phyloP scores from a whole-genome alignment of 1,140 invertebrate genomes.

The Drosophila pruinosa region DNA sequence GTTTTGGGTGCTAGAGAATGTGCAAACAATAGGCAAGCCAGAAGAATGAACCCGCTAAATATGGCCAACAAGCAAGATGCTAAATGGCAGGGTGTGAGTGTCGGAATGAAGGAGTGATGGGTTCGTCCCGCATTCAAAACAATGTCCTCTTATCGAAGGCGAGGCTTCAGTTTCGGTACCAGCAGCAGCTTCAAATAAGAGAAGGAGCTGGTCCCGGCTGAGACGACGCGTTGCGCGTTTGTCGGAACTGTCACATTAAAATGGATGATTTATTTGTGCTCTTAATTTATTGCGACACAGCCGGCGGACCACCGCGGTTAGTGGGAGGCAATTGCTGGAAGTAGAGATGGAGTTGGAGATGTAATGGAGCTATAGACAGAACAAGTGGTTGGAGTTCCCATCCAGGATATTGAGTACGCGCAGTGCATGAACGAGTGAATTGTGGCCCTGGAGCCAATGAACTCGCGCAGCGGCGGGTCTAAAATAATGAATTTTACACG shows the following conservation, averaged over 20 bases:
- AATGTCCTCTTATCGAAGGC: slow-evolving; percentile 25
- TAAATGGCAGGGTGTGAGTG: neutral
- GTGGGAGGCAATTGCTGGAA: slow-evolving; percentile 14
- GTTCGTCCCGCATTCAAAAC: slow-evolving; percentile 42
- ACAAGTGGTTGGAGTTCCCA: neutral
- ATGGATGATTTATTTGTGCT: slow-evolving; percentile 80
- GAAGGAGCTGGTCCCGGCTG: neutral
- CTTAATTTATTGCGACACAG: slow-evolving; percentile 76
- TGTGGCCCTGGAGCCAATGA: slow-evolving; percentile 32
- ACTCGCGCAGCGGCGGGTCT: slow-evolving; percentile 30
- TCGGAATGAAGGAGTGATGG: too few species aligned
- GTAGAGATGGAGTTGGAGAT: neutral
- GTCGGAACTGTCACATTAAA: slow-evolving; percentile 81
- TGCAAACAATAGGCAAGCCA: slow-evolving; percentile 61
- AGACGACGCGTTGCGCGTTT: slow-evolving; percentile 38
- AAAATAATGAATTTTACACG: slow-evolving; percentile 80
- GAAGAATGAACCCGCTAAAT: slow-evolving; percentile 62
- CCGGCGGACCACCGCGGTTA: slow-evolving; percentile 36
- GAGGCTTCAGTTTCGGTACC: neutral
- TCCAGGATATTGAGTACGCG: slow-evolving; percentile 76
- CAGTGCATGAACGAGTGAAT: slow-evolving; percentile 67
- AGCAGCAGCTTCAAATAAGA: neutral
- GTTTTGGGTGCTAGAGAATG: slow-evolving; percentile 37
- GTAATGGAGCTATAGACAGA: neutral
- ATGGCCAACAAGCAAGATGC: slow-evolving; percentile 58